Evolutionary conservation across 2,797 vertebrate species (phyloP), one percentile per base, ranked within the genome.

Genomic region (Heliangelus exortis): DNA sequence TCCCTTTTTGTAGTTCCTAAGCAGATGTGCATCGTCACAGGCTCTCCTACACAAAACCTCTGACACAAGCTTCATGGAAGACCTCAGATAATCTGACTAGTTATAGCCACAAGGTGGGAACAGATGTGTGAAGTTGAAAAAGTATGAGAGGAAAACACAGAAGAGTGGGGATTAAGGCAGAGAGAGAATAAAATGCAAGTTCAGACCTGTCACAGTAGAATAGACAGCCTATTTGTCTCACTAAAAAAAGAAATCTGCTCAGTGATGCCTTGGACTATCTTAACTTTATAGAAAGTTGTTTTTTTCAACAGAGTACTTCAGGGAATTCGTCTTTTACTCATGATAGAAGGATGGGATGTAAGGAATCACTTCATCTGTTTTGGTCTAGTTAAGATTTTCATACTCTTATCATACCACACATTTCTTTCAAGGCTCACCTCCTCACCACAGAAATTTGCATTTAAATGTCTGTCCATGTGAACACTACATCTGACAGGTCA

Each of bases 121-220:
- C 17, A 57, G 48, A 28, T 29, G 4, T 12, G 2, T 10, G 34
- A 59, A 76, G 11, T 31, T 31, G 17, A 6, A 80, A 63, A 61
- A 8, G 1, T 77, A 6, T 36, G 28, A 68, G 51, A 79, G 2
- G 7, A 72, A 74, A 80, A 8, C 13, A 59, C 8, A 48, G 7
- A 12, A 20, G 4, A 34, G 25, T 7, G 25, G 28, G 0, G 4
- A 36, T 33, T 34, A 31, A 15, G n/a, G 18, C 19, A 67, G 25
- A 41, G 14, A 33, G 3, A 33, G 1, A 5, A 6, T 25, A 61
- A 36, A 11, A 29, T 3, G 1, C 15, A 55, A 75, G 6, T 58
- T 82, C 57, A 84, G 22, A 25, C 8, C 10, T n/a, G 4, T 31
- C 17, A 33, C 8, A 31, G 15, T 33, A 79, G 20, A 57, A 61